A percentile compares a stretch with the other conserved stretches of the same genome.
Conservation (phyloP, 2,113 vertebrate genomes). For the Colinus virginianus region DNA sequence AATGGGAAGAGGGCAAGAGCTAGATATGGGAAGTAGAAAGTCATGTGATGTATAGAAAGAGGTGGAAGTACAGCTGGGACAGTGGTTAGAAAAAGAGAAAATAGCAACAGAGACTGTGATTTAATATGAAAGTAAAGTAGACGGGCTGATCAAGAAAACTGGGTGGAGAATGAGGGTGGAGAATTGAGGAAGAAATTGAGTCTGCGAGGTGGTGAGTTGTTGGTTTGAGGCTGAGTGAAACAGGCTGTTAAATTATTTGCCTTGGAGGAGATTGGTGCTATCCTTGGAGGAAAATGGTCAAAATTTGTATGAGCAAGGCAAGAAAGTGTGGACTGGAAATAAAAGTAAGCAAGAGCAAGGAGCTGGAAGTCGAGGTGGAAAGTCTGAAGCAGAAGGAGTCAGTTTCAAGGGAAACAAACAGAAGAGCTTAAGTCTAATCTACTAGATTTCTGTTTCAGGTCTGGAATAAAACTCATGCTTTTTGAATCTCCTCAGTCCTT, state of each 20-base stretch:
- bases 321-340: not conserved
- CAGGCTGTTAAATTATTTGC: not conserved
- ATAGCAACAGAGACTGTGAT: not conserved
- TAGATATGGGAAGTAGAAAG: not conserved
- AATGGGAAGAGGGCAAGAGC: not conserved
- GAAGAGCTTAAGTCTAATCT: not conserved
- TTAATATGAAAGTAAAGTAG: not conserved
- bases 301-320: not conserved
- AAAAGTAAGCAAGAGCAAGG: not conserved
- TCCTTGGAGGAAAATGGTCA: not conserved
- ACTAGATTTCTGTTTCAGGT: not conserved
- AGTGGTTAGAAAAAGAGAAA: not conserved
- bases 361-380: not conserved
- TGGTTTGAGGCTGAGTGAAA: not conserved
- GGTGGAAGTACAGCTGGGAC: not conserved
- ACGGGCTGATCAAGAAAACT: not conserved
- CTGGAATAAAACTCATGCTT: not conserved
- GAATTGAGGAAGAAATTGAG: not conserved
- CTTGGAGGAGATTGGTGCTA: not conserved
- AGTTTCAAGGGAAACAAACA: not conserved
- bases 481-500: not conserved
- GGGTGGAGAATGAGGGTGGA: not conserved
- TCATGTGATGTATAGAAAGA: not conserved
- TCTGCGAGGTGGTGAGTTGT: not conserved
- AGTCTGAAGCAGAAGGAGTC: not conserved